Base-by-base conservation (phyloP, 2,888 invertebrate species). In the Cheilosia urbana region DNA sequence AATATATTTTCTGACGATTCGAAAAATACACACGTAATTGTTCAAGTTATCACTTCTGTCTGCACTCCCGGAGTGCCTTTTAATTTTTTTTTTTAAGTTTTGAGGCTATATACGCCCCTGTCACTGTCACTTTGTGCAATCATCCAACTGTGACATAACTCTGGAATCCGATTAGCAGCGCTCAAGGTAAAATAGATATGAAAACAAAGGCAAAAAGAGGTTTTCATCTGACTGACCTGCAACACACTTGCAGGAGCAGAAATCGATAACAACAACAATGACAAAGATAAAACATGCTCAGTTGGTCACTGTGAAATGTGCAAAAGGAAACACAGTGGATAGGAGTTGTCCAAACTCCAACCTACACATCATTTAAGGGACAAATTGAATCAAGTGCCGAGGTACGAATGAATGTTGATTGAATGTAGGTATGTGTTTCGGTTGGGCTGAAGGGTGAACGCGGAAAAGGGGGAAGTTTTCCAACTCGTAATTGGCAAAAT, bases 401-500 rank as follows among this genome's bases (percentile, higher is more conserved):
- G 66, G 21, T 27, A 68, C 49, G 45, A 76, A 79, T 57, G 73
- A 78, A 73, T 76, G 68, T 68, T 83, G 68, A 78, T 83, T 73
- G 73, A 77, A 77, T 66, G 51, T 66, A 17, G 27, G 24, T 66
- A 17, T 37, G 24, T 66, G 19, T 30, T 9, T 9, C 4, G n/a
- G 30, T 3, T 1, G 53, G 11, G 49, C 7, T 34, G n/a, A 27
- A 17, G 15, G 53, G 5, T 34, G 4, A 40, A n/a, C 4, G 40
- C 6, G 27, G 9, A 19, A 24, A 53, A 9, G 45, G 62, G 3
- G 30, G 30, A 45, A 60, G 34, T 30, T 21, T 72, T 49, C 42
- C 60, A 42, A 15, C 55, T 40, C 37, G 77, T 78, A 78, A 84
- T 84, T 84, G 79, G 82, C 65, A 60, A 77, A 76, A 76, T 60